These are phyloP conservation scores for Neoscelio sp. DNA, from an alignment of 2,888 invertebrate genomes.

Conservation along the genomic window DNA sequence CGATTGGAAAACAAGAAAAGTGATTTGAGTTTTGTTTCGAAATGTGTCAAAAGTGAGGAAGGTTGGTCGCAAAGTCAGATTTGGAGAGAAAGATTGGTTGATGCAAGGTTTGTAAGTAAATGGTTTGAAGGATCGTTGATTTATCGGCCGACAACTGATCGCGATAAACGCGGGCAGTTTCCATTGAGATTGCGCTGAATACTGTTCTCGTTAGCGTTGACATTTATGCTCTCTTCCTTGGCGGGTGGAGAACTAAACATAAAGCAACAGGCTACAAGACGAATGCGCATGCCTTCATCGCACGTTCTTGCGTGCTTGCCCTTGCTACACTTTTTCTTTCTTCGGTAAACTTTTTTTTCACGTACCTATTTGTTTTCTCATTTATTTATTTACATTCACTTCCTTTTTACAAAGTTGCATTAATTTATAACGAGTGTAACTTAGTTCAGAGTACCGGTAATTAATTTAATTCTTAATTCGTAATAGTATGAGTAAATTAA, in stretches of 20 bases:
- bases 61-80: too few species aligned
- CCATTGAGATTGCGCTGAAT: not conserved
- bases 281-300: constrained; percentile 59
- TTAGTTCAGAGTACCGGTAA: too few species aligned
- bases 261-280: constrained; percentile 69
- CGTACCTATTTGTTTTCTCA: not conserved
- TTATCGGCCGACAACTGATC: not conserved
- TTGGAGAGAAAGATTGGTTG: constrained; percentile 4
- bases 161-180: not conserved
- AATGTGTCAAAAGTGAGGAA: constrained; percentile 18
- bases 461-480: too few species aligned
- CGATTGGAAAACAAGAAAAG: constrained; percentile 24
- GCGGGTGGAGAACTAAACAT: constrained; percentile 30
- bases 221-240: constrained; percentile 44
- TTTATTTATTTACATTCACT: too few species aligned
- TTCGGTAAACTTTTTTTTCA: not conserved
- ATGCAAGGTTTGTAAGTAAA: constrained; percentile 16
- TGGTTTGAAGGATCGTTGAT: not conserved
- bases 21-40: not conserved
- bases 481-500: too few species aligned
- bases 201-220: constrained; percentile 38
- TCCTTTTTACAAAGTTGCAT: too few species aligned
- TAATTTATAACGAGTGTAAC: too few species aligned
- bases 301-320: constrained; percentile 29
- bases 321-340: constrained; percentile 23